Evolutionary conservation across 1,140 invertebrate genomes (phyloP), one percentile per base, ranked within the genome.

Genomic region (Adelges cooleyi): DNA sequence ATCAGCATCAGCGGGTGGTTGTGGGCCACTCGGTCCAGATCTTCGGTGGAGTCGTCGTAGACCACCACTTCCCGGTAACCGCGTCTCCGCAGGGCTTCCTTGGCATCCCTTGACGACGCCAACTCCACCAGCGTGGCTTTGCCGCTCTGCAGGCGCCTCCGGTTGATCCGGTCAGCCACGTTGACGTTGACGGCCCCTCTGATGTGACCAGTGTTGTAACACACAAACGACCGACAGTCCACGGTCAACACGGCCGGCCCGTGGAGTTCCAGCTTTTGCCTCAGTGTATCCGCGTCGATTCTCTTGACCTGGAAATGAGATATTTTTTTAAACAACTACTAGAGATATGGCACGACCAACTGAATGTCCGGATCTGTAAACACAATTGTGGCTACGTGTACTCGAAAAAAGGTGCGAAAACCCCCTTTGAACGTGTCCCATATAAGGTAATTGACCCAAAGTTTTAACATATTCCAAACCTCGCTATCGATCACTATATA

Each of bases 121-220:
- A 88, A 71, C 71, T 89, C 86, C 18, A 82, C 81, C 10, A 87
- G 73, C 2, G 77, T 79, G 1, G 82, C 82, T 69, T 84, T 84
- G 2, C 86, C 84, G 68, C 80, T 78, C 71, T 85, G 84, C 62
- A 89, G 75, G 20, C 86, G 74, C 68, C 82, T 77, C 40, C 84
- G 76, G 70, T 85, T 87, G 72, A 87, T 84, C 36, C 86, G 75
- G 73, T 89, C 86, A 2, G 82, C 81, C 71, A 86, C 87, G 73
- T 86, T 86, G 20, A 89, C 79, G 74, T 89, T 88, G 65, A 88
- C 81, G 17, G 86, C 83, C 15, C 85, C 84, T 23, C 77, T 75
- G 38, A 89, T 81, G 73, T 90, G 87, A 68, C 80, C 81, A 27
- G 81, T 77, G 71, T 87, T 86, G 75, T 84, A 89, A 20, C 80